Base-by-base conservation (phyloP, 2,888 invertebrate species). In the Tricholauxania praeusta region DNA sequence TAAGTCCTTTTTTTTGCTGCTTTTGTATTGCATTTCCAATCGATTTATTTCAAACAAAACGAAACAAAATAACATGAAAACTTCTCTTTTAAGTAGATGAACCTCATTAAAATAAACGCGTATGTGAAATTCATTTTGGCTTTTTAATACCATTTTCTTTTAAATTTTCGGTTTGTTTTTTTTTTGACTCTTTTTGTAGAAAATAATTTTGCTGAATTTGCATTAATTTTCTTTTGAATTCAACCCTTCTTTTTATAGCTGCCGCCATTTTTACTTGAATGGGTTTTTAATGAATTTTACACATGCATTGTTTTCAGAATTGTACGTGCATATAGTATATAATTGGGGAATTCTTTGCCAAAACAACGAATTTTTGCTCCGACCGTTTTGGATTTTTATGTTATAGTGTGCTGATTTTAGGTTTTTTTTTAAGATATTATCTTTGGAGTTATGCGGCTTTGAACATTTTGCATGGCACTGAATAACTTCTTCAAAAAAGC, bases 51-150 rank as follows among this genome's bases (percentile, higher is more conserved):
- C 66, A 73, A 77, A 74, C 72, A 75, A 75, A 72, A 71, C 47
- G 32, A 69, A 28, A 70, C n/a, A 52, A 68, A 63, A 67, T 55
- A 62, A n/a, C 17, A 14, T 32, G n/a, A 39, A 48, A 47, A 19
- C 22, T 28, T 15, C 28, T 4, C 22, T 48, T 15, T 47, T 32
- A 12, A 67, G 55, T 55, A 19, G 51, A 64, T 6, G 67, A 67
- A 72, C 72, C 82, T 81, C 81, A 81, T 81, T 81, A 80, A 81
- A 81, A 77, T 79, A 62, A 66, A 71, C 68, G 64, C n/a, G 64
- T 73, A 69, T 73, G 69, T 73, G 69, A 28, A 47, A 47, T 7
- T 19, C 48, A 48, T 55, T 59, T 71, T 73, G 69, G 48, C 51
- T 73, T 70, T 73, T 73, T 73, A 57, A 59, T 70, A 51, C 53